phyloP scores from a whole-genome alignment of 53 echinoderm and acorn worm species.

The Antedon mediterranea region DNA sequence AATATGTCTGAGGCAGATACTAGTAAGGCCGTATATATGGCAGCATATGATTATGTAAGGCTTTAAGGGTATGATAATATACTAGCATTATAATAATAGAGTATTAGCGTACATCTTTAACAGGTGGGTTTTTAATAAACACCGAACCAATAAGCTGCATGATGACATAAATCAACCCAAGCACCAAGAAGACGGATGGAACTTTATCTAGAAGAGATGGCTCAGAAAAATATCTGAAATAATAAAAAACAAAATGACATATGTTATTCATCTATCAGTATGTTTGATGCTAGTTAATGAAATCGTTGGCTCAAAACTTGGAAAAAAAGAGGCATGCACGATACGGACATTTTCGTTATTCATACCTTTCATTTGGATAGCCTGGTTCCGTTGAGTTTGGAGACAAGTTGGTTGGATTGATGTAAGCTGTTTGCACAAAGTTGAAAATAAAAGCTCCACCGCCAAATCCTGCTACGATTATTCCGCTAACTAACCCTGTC shows the following conservation, averaged over 20 bases:
- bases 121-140: not conserved
- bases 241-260: not conserved
- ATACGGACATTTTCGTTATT: no score
- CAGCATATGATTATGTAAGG: no score
- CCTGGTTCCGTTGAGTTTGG: constrained; percentile 33
- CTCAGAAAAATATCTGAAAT: constrained; percentile 47
- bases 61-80: no score
- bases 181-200: constrained; percentile 40
- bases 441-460: constrained; percentile 71
- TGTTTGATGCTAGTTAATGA: no score
- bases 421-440: constrained; percentile 61
- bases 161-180: constrained; percentile 45
- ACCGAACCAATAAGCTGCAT: constrained; percentile 44
- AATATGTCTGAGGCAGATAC: no score
- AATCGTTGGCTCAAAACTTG: no score
- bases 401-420: constrained; percentile 57
- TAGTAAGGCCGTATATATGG: no score
- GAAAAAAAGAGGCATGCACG: no score
- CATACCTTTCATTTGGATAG: constrained; percentile 52
- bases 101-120: not conserved
- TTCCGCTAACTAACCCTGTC: constrained; percentile 70
- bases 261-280: not conserved
- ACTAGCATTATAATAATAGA: no score
- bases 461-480: constrained; percentile 73
- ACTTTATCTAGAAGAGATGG: constrained; percentile 36